Evolutionary conservation across 1,140 invertebrate genomes (phyloP).

Genomic region (Aporrectodea caliginosa): DNA sequence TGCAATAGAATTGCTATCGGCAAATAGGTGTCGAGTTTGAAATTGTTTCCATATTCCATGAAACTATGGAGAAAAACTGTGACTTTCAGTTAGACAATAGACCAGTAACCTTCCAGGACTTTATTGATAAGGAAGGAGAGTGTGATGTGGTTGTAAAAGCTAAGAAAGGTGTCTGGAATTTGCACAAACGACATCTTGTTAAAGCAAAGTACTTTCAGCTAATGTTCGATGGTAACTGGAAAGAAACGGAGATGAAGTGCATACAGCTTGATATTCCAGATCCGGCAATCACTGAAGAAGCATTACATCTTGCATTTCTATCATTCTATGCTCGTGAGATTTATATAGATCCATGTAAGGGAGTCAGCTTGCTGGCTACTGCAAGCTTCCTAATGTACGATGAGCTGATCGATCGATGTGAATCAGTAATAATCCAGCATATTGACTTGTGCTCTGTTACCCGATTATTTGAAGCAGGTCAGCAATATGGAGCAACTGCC

Average conservation of each 20-base stretch:
- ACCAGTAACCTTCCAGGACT: too few species aligned
- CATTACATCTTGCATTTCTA: conserved; percentile 69
- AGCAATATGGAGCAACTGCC: conserved; percentile 65
- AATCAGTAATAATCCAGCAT: conserved; percentile 71
- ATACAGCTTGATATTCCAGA: conserved; percentile 71
- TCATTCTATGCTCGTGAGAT: conserved; percentile 77
- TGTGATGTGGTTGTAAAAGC: too few species aligned
- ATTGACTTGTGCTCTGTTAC: conserved; percentile 68
- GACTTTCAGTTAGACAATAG: too few species aligned
- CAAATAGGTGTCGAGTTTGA: too few species aligned
- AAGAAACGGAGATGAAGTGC: conserved; percentile 66
- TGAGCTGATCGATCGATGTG: conserved; percentile 59
- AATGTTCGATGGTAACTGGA: conserved; percentile 80
- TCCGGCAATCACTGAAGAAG: conserved; percentile 68
- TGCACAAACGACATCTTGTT: conserved; percentile 75
- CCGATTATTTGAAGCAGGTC: conserved; percentile 66
- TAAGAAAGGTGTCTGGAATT: too few species aligned
- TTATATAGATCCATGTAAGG: conserved; percentile 66
- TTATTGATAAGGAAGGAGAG: too few species aligned
- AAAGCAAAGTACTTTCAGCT: conserved; percentile 77
- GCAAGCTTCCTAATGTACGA: conserved; percentile 71
- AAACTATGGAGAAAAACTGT: too few species aligned
- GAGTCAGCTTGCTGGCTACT: conserved; percentile 69
- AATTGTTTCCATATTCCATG: too few species aligned
- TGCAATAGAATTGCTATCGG: too few species aligned